Conservation (phyloP, 2,888 invertebrate genomes). For the Aleiodes alternator region DNA sequence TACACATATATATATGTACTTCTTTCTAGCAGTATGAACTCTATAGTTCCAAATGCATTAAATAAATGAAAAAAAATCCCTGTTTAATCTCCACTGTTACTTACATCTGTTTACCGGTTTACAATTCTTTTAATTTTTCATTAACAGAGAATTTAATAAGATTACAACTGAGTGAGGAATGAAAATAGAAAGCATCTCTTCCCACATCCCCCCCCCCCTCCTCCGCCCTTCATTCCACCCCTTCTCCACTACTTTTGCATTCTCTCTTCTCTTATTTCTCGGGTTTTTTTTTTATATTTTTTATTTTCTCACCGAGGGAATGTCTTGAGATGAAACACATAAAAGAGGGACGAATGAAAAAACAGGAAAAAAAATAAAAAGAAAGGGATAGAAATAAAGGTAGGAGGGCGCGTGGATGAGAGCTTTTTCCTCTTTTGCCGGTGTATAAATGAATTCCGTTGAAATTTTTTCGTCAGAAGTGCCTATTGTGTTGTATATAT, state of each 20-base stretch:
- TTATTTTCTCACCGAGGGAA: constrained; percentile 27
- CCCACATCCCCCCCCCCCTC: constrained; percentile 8
- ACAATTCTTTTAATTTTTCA: constrained; percentile 38
- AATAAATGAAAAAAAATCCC: no score
- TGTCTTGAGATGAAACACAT: constrained; percentile 32
- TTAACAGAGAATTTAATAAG: constrained; percentile 33
- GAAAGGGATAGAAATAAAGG: background rate
- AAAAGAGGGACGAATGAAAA: constrained; percentile 34
- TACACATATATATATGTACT: no score
- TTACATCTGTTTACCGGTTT: constrained; percentile 23
- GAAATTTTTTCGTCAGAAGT: constrained; percentile 30
- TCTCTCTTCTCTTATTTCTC: constrained; percentile 1
- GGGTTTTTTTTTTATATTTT: background rate
- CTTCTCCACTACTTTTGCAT: background rate
- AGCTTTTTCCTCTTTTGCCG: constrained; percentile 33
- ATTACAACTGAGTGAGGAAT: constrained; percentile 31
- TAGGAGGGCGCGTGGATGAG: constrained; percentile 23
- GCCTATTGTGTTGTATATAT: constrained; percentile 11
- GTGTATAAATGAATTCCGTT: constrained; percentile 35
- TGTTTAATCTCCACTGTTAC: constrained; percentile 16
- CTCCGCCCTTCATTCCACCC: background rate
- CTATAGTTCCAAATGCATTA: no score
- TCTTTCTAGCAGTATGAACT: no score
- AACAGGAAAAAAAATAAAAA: constrained; percentile 6
- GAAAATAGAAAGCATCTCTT: constrained; percentile 28